Base-by-base conservation (phyloP, 2,113 vertebrate species). In the Xiphophorus hellerii region DNA sequence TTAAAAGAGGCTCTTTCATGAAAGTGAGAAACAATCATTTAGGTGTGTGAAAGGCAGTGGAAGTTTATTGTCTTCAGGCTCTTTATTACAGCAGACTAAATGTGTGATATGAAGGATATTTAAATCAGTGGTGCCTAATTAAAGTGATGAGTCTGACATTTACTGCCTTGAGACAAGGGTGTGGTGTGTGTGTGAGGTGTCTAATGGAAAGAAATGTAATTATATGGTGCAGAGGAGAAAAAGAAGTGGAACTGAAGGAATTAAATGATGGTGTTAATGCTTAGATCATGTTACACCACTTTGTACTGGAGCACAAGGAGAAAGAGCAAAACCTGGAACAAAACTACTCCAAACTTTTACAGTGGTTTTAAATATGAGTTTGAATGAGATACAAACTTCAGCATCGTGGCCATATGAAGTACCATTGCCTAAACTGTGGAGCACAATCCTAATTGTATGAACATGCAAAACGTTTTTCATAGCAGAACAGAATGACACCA, bases 121-220 rank as follows among this genome's bases (percentile, higher is more conserved):
- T 86, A 80, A 85, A 81, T 80, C 89, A 89, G 25, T 58, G 7
- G 25, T 58, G 51, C 51, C 22, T 58, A 58, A 58, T 25, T 58
- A 58, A 58, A 58, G 51, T n/a, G 8, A 92, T 88, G 87, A 88
- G 78, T 77, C 75, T 87, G 87, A 85, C 79, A 89, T 90, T 88
- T 87, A 78, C 78, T 87, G 83, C 78, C 78, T 42, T 37, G 79
- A 87, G 88, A 89, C 48, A 22, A 88, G 80, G 88, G 87, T 62
- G 83, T 81, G 82, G 79, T 77, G 78, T 39, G 66, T 39, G 76
- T 67, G 78, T 67, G 74, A 14, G 74, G 72, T 69, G 78, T 66
- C 70, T 67, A 64, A 78, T 81, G 81, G 80, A 74, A 83, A 87
- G 73, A 89, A 65, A 87, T 76, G 75, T 86, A 84, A 92, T 89